Evolutionary conservation across 37 sponge, comb jelly and placozoan species (phyloP).

Genomic region (Diacarnus erythraeanus): DNA sequence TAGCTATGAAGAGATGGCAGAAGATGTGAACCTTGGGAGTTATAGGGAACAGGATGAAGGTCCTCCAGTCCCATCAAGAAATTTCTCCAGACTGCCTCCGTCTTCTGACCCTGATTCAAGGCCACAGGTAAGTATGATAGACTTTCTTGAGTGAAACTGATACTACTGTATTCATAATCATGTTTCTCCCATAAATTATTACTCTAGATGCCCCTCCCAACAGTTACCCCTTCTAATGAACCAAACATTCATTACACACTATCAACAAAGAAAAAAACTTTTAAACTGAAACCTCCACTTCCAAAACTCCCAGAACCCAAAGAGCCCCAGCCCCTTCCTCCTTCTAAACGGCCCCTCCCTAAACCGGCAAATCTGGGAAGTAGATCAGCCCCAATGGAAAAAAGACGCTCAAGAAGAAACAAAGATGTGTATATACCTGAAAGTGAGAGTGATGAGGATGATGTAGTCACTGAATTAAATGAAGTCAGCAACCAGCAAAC

Average conservation of each 20-base stretch:
- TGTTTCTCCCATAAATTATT: too few species aligned
- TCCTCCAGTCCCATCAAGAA: background rate
- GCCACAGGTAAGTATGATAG: too few species aligned
- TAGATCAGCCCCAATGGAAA: background rate
- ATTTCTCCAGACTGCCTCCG: too few species aligned
- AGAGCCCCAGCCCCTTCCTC: background rate
- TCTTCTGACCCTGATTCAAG: too few species aligned
- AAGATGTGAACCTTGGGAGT: background rate
- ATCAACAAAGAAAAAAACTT: background rate
- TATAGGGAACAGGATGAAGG: background rate
- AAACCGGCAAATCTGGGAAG: background rate
- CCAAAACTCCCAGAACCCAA: background rate
- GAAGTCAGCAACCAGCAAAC: background rate
- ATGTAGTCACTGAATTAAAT: background rate
- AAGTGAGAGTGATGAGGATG: background rate
- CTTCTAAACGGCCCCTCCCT: background rate
- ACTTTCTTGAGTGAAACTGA: too few species aligned
- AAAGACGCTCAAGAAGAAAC: background rate
- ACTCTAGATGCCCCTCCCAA: background rate
- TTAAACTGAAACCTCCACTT: background rate
- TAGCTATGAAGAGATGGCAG: conserved; percentile 3
- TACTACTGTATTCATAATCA: too few species aligned
- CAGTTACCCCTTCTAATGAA: background rate
- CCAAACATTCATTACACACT: background rate
- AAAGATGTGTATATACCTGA: background rate